These are phyloP conservation scores for Sisor rabdophorus DNA, from an alignment of 2,113 vertebrate genomes.

Conservation along the genomic window DNA sequence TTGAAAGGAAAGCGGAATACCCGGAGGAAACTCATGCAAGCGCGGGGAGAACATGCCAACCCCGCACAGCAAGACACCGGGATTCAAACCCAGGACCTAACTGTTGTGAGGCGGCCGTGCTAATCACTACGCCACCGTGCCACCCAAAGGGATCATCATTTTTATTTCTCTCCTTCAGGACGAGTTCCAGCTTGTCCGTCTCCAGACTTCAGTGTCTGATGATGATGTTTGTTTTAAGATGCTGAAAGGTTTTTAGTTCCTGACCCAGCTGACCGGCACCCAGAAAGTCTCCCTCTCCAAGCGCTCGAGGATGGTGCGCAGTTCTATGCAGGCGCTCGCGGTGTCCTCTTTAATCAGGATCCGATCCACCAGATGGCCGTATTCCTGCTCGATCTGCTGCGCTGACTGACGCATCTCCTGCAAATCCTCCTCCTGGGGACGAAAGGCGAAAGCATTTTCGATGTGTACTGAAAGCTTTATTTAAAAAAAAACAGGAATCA, in stretches of 20 bases:
- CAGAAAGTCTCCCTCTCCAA: slow-evolving; percentile 83
- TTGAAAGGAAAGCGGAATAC: no score
- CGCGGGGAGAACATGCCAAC: no score
- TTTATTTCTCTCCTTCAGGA: background rate
- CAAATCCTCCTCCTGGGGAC: slow-evolving; percentile 80
- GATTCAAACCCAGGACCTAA: no score
- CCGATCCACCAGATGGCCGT: slow-evolving; percentile 84
- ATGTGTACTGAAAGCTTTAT: no score
- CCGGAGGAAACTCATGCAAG: no score
- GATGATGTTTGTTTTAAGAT: background rate
- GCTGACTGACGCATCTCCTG: slow-evolving; percentile 87
- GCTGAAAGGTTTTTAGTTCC: slow-evolving; percentile 62
- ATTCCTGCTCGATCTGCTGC: slow-evolving; percentile 84
- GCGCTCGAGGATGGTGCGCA: slow-evolving; percentile 77
- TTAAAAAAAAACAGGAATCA: no score
- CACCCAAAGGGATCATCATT: background rate
- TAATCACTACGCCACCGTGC: no score
- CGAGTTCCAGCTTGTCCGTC: background rate
- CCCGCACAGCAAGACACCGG: no score
- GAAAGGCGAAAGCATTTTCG: background rate
- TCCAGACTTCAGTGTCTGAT: no score
- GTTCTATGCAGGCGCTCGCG: slow-evolving; percentile 77
- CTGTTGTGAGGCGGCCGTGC: no score
- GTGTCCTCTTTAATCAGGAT: slow-evolving; percentile 86
- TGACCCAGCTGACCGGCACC: slow-evolving; percentile 86